These are phyloP conservation scores for Cnemophilus loriae DNA, from an alignment of 2,113 vertebrate genomes.

Conservation along the genomic window DNA sequence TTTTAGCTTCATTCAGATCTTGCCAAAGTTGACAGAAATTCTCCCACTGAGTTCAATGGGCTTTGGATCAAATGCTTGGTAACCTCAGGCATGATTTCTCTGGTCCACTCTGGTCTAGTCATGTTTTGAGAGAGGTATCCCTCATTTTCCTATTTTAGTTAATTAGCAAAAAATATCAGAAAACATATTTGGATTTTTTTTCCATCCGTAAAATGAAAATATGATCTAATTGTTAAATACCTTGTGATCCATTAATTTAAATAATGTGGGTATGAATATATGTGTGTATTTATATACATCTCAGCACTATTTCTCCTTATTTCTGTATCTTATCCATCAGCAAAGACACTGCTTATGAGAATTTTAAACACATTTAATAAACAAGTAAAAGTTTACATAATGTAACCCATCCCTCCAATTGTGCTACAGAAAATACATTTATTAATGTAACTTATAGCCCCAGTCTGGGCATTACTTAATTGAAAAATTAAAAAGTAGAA, in stretches of 20 bases:
- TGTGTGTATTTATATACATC: too few relatives aligned
- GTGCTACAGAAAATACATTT: neutral
- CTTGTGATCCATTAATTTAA: neutral
- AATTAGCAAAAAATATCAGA: neutral
- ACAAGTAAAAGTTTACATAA: neutral
- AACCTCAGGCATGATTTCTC: neutral
- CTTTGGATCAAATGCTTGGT: neutral
- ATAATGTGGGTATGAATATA: rapidly evolving
- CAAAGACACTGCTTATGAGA: neutral
- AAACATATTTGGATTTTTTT: neutral
- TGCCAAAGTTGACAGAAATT: neutral
- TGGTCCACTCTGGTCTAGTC: neutral
- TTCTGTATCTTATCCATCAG: neutral
- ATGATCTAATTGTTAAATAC: neutral
- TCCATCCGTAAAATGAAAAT: neutral
- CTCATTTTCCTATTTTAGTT: neutral
- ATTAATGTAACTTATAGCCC: neutral
- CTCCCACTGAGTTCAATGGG: neutral
- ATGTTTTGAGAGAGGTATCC: neutral
- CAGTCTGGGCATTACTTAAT: neutral
- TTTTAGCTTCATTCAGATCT: neutral
- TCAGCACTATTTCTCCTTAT: neutral
- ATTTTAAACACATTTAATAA: neutral
- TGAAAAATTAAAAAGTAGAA: neutral
- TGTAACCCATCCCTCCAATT: neutral